These are phyloP conservation scores for Eulemur mongoz DNA, from an alignment of 2,797 vertebrate genomes.

Conservation along the genomic window DNA sequence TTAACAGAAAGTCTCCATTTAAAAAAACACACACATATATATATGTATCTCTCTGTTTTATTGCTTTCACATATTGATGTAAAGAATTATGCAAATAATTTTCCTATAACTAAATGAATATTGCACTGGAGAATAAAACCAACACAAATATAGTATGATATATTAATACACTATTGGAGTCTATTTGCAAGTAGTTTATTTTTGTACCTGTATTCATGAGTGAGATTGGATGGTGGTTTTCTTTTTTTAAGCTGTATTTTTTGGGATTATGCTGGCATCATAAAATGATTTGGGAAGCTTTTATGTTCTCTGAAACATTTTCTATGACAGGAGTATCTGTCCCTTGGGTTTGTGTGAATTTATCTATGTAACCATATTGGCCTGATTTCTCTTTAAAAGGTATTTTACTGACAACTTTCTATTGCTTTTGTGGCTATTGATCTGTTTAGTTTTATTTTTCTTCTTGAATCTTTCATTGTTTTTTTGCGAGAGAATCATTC, in stretches of 20 bases:
- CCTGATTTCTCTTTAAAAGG: not conserved
- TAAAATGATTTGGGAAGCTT: conserved; percentile 59
- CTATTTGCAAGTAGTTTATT: conserved; percentile 28
- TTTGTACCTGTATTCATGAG: conserved; percentile 54
- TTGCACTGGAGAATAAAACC: not conserved
- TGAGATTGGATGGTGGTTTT: not conserved
- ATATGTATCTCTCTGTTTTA: not conserved
- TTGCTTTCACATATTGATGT: not conserved
- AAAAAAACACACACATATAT: not conserved
- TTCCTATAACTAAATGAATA: conserved; percentile 37
- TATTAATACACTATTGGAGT: not conserved
- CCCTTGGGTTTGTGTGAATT: conserved; percentile 49
- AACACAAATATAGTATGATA: not conserved
- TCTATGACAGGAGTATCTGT: conserved; percentile 34
- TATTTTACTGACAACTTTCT: conserved; percentile 50
- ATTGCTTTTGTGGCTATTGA: conserved; percentile 43
- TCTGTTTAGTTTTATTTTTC: conserved; percentile 14
- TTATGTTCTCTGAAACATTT: conserved; percentile 60
- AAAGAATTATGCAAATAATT: conserved; percentile 39
- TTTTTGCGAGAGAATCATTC: not conserved
- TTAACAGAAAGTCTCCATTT: not conserved
- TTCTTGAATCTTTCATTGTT: not conserved
- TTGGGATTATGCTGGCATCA: conserved; percentile 40
- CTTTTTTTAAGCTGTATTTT: conserved; percentile 30
- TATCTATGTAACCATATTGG: not conserved